Base-by-base conservation (phyloP, 2,113 vertebrate species). In the Apaloderma vittatum region DNA sequence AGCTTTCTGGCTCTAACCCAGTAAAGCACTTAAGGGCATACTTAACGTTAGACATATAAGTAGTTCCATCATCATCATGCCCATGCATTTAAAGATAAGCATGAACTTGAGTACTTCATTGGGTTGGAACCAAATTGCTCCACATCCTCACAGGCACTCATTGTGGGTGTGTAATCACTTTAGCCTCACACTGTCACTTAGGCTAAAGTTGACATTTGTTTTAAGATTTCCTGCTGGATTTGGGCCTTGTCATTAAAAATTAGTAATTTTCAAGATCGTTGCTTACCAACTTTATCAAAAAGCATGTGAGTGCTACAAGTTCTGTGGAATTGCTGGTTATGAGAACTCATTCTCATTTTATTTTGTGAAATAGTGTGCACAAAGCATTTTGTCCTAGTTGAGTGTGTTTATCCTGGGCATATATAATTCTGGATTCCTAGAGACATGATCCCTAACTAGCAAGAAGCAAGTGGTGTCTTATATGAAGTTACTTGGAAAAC, bases 11-110 rank as follows among this genome's bases (percentile, higher is more conserved):
- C 86, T n/a, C 52, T 55, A 54, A 55, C 62, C 58, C 94, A 97
- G 43, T 65, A 82, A 94, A 94, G 83, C 91, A 93, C 93, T 97
- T 97, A 93, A 37, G 88, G 61, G 26, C n/a, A 24, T 79, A 48
- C 72, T 94, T 94, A 91, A 51, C 22, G 34, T 81, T 61, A 82
- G 59, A 40, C 29, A 5, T 88, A 2, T 45, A 51, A 91, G 61
- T 86, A 85, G 54, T 68, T 81, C 57, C 62, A 75, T 81, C 86
- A 57, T 93, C 65, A 54, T 63, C 36, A 22, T 89, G 76, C 37
- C 70, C 17, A 2, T 75, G 80, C 63, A 54, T 91, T 92, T 92
- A 43, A 90, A 84, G 61, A 49, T 89, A 72, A 72, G 66, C 11
- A 5, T 82, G 70, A 72, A 21, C 58, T 46, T 34, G 58, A 89